A percentile compares a stretch with the other conserved stretches of the same genome.
Conservation (phyloP, 1,140 invertebrate species). For the Littorina saxatilis region DNA sequence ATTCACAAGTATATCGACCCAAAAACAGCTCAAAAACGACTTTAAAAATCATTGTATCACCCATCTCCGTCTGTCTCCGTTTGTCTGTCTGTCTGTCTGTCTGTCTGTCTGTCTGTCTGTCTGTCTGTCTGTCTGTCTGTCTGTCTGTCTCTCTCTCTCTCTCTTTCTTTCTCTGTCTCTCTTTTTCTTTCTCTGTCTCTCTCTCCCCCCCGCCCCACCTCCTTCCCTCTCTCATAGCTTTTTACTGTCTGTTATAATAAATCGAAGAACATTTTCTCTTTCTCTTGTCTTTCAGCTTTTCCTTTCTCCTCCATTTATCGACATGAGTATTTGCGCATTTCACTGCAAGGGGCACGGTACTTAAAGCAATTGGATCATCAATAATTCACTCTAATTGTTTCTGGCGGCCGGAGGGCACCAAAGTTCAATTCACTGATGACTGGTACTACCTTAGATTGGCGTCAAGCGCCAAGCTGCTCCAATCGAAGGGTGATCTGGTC, state of each 20-base stretch:
- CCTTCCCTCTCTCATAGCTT: constrained; percentile 3
- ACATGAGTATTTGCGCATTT: background rate
- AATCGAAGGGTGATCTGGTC: too few relatives aligned
- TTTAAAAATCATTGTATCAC: too few relatives aligned
- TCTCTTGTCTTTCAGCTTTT: background rate
- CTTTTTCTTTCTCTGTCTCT: constrained; percentile 5
- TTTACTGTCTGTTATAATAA: background rate
- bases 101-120: background rate
- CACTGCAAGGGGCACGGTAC: background rate
- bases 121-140: background rate
- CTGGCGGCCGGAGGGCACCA: too few relatives aligned
- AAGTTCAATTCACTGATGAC: too few relatives aligned
- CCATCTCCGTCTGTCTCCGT: too few relatives aligned
- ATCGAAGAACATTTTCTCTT: background rate
- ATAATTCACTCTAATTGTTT: background rate
- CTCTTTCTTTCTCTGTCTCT: background rate
- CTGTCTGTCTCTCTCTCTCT: background rate
- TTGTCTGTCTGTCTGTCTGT: background rate
- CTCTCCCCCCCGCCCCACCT: background rate
- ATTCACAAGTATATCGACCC: too few relatives aligned
- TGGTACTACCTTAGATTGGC: too few relatives aligned
- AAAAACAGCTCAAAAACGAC: too few relatives aligned
- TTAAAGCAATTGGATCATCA: background rate
- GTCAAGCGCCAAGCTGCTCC: too few relatives aligned
- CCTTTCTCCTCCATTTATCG: background rate